Evolutionary conservation across 2,113 vertebrate species (phyloP), one percentile per base, ranked within the genome.

Genomic region (Limnothrissa miodon): DNA sequence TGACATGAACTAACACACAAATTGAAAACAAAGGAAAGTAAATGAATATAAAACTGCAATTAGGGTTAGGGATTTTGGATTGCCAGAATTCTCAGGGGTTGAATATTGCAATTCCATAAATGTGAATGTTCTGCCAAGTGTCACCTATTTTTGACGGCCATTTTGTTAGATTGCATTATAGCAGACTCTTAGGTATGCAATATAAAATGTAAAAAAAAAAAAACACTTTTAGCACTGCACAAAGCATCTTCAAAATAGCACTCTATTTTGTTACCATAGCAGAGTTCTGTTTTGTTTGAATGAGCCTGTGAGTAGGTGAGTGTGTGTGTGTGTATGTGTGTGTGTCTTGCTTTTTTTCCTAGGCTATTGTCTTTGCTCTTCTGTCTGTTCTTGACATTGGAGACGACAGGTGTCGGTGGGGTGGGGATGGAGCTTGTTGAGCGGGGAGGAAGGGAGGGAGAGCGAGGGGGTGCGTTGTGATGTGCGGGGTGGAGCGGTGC

Each of bases 341-440:
- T 13, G 46, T 13, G 46, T 56, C 91, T 93, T 93, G 93, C 92
- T 92, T 91, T 90, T 90, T 91, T 92, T 87, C 89, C 29, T 13
- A 62, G 59, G 82, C 90, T 90, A 90, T 92, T 90, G 93, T 92
- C 91, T 90, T 87, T 88, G 79, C 91, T 86, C 85, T 90, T 86
- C 87, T 90, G 88, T 79, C 39, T 87, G 91, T 89, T 92, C 91
- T 90, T 94, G 92, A 92, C 93, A 93, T 90, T 89, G 90, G 89
- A 92, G 91, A 92, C 93, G 92, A 93, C 92, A 93, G 93, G 93
- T 93, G 92, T 93, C 92, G 91, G 92, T 91, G 91, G 91, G 91
- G 92, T 87, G 89, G 90, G 88, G 90, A 81, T 84, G 86, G 83
- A 23, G 66, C 29, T 74, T 39, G 66, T 74, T 2, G 66, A 74